Conservation (phyloP, 2,888 invertebrate genomes). For the Yponomeuta malinellus region DNA sequence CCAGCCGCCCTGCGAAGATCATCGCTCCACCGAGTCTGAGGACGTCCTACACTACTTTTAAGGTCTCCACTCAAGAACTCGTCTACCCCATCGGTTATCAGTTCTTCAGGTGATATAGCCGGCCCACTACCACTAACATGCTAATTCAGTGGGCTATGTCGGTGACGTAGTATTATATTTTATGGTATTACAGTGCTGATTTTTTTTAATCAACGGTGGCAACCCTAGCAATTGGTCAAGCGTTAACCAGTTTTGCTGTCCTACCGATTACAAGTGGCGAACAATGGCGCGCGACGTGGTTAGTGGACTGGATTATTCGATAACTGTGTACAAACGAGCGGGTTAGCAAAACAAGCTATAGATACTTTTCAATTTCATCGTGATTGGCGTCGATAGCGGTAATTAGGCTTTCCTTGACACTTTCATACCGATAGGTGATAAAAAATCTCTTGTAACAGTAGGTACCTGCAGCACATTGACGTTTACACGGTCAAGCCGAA, state of each 20-base stretch:
- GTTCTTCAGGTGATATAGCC: too few relatives aligned
- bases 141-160: too few relatives aligned
- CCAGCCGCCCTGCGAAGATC: too few relatives aligned
- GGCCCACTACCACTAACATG: too few relatives aligned
- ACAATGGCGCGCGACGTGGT: constrained; percentile 28
- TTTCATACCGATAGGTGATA: neutral
- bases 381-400: neutral
- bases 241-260: constrained; percentile 29
- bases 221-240: constrained; percentile 29
- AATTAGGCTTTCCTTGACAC: neutral
- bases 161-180: too few relatives aligned
- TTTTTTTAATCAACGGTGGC: constrained; percentile 11
- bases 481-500: too few relatives aligned
- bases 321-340: constrained; percentile 27
- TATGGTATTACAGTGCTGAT: neutral
- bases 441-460: too few relatives aligned
- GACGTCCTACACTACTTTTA: too few relatives aligned
- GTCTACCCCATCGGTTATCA: too few relatives aligned
- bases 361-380: constrained; percentile 17
- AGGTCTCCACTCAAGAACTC: too few relatives aligned
- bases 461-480: too few relatives aligned
- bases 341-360: neutral
- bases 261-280: constrained; percentile 19
- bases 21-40: too few relatives aligned
- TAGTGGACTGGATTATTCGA: constrained; percentile 37